Evolutionary conservation across 2,113 vertebrate genomes (phyloP).

Genomic region (Orthonyx spaldingii): DNA sequence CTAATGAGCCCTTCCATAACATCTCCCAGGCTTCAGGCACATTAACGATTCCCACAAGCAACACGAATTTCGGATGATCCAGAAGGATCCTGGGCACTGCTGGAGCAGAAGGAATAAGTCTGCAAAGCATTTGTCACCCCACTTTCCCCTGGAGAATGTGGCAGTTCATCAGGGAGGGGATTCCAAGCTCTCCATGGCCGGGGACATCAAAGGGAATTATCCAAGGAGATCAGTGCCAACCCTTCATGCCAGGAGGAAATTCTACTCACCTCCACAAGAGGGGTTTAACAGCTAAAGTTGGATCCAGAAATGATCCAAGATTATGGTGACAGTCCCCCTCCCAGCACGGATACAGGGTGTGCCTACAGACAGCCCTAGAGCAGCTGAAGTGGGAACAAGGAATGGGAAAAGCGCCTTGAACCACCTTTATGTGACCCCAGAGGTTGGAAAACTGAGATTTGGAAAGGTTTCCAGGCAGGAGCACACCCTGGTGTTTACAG

Average conservation of each 20-base stretch:
- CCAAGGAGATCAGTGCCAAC: not conserved
- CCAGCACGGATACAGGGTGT: fast-evolving
- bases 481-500: not conserved
- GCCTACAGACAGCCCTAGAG: not conserved
- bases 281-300: not conserved
- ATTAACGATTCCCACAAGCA: not conserved
- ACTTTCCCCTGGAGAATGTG: not conserved
- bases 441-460: not conserved
- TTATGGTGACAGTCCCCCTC: not conserved
- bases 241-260: not conserved
- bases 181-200: fast-evolving
- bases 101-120: not conserved
- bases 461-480: not conserved
- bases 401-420: not conserved
- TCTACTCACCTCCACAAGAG: not conserved
- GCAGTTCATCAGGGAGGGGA: not conserved
- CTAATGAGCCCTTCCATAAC: not conserved
- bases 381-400: fast-evolving
- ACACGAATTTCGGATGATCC: fast-evolving
- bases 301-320: not conserved
- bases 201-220: not conserved
- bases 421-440: not conserved
- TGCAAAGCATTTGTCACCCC: not conserved
- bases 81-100: not conserved
- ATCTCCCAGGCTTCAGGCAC: not conserved